Evolutionary conservation across 2,888 invertebrate species (phyloP).

Genomic region (Allophyes oxyacanthae): DNA sequence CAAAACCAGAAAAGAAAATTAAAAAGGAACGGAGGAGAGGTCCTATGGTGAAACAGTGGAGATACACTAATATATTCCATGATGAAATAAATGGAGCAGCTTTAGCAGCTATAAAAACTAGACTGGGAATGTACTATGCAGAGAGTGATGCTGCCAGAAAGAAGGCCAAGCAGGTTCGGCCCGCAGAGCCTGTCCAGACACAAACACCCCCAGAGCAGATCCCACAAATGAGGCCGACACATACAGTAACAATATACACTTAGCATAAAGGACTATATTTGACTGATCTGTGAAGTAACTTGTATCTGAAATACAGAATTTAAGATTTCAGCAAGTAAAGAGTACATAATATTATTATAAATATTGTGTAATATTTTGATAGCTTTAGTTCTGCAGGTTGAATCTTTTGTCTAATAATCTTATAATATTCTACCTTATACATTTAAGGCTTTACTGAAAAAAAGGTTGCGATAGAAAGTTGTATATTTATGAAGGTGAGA

Average conservation of each 20-base stretch:
- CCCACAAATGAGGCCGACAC: constrained; percentile 76
- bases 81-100: constrained; percentile 88
- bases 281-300: constrained; percentile 44
- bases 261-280: constrained; percentile 14
- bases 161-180: constrained; percentile 79
- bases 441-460: no score
- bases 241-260: constrained; percentile 83
- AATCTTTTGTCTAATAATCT: no score
- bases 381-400: no score
- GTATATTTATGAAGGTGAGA: no score
- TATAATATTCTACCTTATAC: no score
- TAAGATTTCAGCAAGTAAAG: not conserved
- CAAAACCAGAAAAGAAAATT: constrained; percentile 72
- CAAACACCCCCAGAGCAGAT: constrained; percentile 75
- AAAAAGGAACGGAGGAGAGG: constrained; percentile 83
- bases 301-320: constrained; percentile 32
- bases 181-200: constrained; percentile 74
- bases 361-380: no score
- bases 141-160: constrained; percentile 86
- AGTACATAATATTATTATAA: no score
- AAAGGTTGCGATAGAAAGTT: no score
- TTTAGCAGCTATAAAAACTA: constrained; percentile 86
- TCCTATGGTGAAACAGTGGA: constrained; percentile 88
- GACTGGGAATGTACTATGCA: constrained; percentile 86
- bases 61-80: constrained; percentile 89